Conservation (phyloP, 2,888 invertebrate species). For the Ennomos fuscantarius region DNA sequence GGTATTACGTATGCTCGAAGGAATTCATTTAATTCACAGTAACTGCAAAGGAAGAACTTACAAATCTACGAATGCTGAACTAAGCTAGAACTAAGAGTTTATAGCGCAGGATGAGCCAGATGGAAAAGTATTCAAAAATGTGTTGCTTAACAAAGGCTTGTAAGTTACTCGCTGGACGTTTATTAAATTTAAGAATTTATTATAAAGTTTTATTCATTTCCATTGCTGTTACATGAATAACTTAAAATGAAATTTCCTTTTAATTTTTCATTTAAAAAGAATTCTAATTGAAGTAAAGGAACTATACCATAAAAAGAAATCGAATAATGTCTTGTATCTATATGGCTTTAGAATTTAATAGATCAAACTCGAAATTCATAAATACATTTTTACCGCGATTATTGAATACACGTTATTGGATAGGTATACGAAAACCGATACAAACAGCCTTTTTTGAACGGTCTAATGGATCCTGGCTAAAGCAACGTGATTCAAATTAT, state of each 20-base stretch:
- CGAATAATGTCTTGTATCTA: no score
- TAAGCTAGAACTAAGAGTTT: slow-evolving; percentile 53
- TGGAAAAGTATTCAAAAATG: slow-evolving; percentile 22
- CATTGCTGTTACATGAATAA: neutral
- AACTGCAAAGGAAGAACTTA: slow-evolving; percentile 65
- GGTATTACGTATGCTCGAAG: slow-evolving; percentile 59
- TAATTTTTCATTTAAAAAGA: neutral
- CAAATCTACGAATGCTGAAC: slow-evolving; percentile 61
- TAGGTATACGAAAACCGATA: no score
- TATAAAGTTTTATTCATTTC: slow-evolving; percentile 7
- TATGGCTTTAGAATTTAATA: no score
- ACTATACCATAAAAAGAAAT: no score
- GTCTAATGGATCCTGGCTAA: no score
- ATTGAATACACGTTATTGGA: no score
- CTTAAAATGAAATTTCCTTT: neutral
- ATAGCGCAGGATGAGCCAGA: slow-evolving; percentile 49
- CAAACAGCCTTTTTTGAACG: no score
- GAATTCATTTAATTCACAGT: slow-evolving; percentile 60
- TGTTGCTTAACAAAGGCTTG: slow-evolving; percentile 33
- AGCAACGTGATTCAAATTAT: no score
- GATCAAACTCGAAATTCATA: no score
- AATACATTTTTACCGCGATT: no score
- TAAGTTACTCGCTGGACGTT: slow-evolving; percentile 22
- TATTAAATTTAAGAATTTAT: slow-evolving; percentile 1
- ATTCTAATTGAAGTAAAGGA: no score